Evolutionary conservation across 2,113 vertebrate species (phyloP).

Genomic region (Plestiodon gilberti): DNA sequence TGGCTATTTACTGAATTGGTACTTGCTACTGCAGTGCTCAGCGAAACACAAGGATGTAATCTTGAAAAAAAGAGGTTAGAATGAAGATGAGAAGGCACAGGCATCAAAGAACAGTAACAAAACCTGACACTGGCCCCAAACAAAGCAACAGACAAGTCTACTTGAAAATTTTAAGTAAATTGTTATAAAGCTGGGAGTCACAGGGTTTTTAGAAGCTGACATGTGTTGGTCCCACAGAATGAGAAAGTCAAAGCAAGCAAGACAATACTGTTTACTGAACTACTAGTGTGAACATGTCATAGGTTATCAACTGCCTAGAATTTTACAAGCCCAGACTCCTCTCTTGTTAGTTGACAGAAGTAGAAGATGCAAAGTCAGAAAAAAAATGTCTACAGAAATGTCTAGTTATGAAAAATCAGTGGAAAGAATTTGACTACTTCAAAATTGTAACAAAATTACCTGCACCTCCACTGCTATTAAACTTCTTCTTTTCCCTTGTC

Average conservation of each 20-base stretch:
- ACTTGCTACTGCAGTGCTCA: not conserved
- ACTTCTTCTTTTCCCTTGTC: too few species aligned
- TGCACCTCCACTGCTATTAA: too few species aligned
- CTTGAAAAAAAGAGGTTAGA: constrained; percentile 15
- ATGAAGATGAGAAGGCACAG: not conserved
- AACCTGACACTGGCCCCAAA: not conserved
- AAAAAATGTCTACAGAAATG: not conserved
- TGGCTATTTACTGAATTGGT: constrained; percentile 23
- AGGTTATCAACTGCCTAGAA: not conserved
- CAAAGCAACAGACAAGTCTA: not conserved
- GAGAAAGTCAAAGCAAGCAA: not conserved
- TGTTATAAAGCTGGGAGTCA: not conserved
- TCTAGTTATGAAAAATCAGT: too few species aligned
- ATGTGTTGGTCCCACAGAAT: not conserved
- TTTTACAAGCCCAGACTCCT: not conserved
- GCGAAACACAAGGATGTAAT: constrained; percentile 22
- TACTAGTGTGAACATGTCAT: not conserved
- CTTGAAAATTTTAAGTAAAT: not conserved
- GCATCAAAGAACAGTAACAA: not conserved
- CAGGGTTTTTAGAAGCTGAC: not conserved
- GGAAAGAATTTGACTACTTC: too few species aligned
- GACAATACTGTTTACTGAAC: not conserved
- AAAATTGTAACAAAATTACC: too few species aligned
- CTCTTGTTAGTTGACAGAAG: not conserved
- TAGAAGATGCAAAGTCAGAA: not conserved